Percentiles rank a stretch among this genome's conserved stretches.
These are phyloP conservation scores for Pangasius krempfi DNA, from an alignment of 2,797 vertebrate genomes.

Conservation along the genomic window DNA sequence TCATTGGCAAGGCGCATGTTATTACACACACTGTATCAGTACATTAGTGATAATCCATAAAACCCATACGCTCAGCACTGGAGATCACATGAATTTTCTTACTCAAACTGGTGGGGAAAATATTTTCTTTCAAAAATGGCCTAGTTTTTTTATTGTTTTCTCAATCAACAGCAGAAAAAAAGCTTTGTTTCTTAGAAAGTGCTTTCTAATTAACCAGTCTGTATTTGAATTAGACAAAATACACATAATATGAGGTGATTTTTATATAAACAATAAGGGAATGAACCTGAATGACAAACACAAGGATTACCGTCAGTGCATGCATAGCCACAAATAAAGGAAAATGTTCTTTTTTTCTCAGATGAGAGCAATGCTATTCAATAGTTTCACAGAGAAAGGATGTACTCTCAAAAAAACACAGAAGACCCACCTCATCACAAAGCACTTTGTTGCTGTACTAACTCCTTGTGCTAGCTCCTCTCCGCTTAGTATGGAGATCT, in stretches of 20 bases:
- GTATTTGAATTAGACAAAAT: background rate
- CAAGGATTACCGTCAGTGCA: background rate
- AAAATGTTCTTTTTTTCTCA: too few relatives aligned
- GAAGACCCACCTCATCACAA: background rate
- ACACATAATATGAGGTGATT: background rate
- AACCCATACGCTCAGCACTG: constrained; percentile 17
- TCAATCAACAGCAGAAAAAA: background rate
- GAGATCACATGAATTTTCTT: background rate
- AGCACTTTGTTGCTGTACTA: background rate
- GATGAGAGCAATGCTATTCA: background rate
- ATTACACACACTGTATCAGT: background rate
- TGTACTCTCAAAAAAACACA: background rate
- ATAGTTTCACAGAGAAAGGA: background rate
- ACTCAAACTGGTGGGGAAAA: background rate
- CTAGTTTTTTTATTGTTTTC: background rate
- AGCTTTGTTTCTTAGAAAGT: background rate
- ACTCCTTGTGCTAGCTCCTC: background rate
- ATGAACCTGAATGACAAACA: constrained; percentile 4
- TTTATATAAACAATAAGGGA: background rate
- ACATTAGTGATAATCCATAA: constrained; percentile 37
- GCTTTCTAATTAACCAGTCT: background rate
- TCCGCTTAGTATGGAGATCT: background rate
- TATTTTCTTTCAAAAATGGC: background rate
- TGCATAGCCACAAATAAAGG: background rate
- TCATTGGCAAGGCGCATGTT: background rate